Percentiles rank a stretch among this genome's conserved stretches.
phyloP scores from a whole-genome alignment of 2,888 invertebrate species.

The Ophion ellenae region DNA sequence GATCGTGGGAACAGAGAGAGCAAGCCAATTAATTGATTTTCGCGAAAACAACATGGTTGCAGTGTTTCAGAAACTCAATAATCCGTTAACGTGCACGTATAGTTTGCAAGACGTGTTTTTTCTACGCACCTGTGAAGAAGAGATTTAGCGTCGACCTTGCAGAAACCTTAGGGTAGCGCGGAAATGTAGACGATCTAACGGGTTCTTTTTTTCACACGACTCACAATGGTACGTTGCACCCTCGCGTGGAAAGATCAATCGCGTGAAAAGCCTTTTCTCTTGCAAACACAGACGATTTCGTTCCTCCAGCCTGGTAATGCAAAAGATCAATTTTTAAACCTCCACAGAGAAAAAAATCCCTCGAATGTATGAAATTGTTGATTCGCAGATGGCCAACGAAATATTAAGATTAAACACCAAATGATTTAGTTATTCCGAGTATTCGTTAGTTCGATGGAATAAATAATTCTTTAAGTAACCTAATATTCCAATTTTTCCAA shows the following conservation, averaged over 20 bases:
- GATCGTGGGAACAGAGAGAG: slow-evolving; percentile 55
- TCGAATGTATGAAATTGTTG: too few relatives aligned
- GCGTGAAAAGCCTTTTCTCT: not conserved
- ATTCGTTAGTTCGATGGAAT: not conserved
- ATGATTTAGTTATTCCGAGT: too few relatives aligned
- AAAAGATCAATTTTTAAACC: not conserved
- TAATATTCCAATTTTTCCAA: not conserved
- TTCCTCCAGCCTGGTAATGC: not conserved
- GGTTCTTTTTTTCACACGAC: slow-evolving; percentile 61
- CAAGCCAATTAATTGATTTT: slow-evolving; percentile 52
- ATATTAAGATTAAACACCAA: too few relatives aligned
- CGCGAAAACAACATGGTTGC: slow-evolving; percentile 1
- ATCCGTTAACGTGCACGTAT: slow-evolving; percentile 62
- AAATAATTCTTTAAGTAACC: not conserved
- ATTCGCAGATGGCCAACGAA: too few relatives aligned
- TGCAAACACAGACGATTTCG: not conserved
- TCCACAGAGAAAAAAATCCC: not conserved
- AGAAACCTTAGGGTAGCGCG: slow-evolving; percentile 40
- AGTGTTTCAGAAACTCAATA: slow-evolving; percentile 49
- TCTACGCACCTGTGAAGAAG: slow-evolving; percentile 6
- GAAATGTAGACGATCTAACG: slow-evolving; percentile 59
- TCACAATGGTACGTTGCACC: slow-evolving; percentile 18
- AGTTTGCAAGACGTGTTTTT: slow-evolving; percentile 13
- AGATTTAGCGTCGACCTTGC: slow-evolving; percentile 62
- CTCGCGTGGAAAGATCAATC: not conserved